Base-by-base conservation (phyloP, 2,888 invertebrate genomes). In the Campoplex capitator region DNA sequence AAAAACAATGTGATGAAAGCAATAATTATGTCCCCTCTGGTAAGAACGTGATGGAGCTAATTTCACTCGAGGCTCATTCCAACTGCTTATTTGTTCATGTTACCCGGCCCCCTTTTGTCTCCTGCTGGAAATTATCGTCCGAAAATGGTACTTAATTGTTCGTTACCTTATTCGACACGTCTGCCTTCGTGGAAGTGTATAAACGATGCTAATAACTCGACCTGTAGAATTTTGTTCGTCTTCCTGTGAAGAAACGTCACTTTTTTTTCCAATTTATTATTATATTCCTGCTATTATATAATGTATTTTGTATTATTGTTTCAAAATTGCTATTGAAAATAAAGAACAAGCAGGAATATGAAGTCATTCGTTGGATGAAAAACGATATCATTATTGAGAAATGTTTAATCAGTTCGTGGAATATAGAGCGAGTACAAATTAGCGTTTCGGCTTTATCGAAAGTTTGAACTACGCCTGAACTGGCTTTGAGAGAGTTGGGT, bases 91-190 rank as follows among this genome's bases (percentile, higher is more conserved):
- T 65, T 48, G 48, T 48, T 67, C 65, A 11, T 67, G 35, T 51
- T 11, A 67, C 48, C 23, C 51, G 2, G 23, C 38, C 28, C 42
- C 54, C 73, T 48, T 23, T 62, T 73, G 23, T 65, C 81, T 32
- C 28, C 38, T 38, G 23, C 23, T n/a, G 32, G 16, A 56, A 56
- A 75, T 56, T 35, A 16, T n/a, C 62, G 70, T 3, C 80, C 83
- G 45, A 83, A 86, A 83, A 86, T 86, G 86, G 73, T 56, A 48
- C n/a, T 67, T 83, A 83, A 86, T 80, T 80, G 77, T 67, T 32
- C 56, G 62, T 62, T 51, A 65, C 62, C 86, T 73, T 42, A 67
- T 38, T 32, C 13, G 56, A n/a, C 16, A 42, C 51, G 71, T 38
- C 51, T 67, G 18, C 32, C 56, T 48, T 51, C 42, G 65, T 16